A percentile compares a stretch with the other conserved stretches of the same genome.
phyloP scores from a whole-genome alignment of 2,888 invertebrate genomes.

The Brachyptera risi region DNA sequence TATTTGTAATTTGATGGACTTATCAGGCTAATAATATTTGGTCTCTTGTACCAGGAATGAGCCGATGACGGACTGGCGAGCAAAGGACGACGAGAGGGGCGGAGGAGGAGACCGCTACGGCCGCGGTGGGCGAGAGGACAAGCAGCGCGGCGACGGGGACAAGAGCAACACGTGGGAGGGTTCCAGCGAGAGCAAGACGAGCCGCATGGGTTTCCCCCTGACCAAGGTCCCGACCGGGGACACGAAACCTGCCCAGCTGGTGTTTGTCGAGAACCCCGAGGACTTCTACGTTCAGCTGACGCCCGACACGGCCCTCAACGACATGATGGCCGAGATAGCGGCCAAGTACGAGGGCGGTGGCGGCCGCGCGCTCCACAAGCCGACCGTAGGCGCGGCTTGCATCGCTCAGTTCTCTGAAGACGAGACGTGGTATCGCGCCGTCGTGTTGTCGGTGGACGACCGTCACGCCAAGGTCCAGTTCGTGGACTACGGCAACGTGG shows the following conservation, averaged over 20 bases:
- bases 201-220: conserved; percentile 32
- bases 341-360: conserved; percentile 38
- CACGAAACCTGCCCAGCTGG: conserved; percentile 39
- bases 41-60: too few relatives aligned
- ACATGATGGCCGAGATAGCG: conserved; percentile 40
- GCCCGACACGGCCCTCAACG: conserved; percentile 38
- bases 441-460: conserved; percentile 25
- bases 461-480: conserved; percentile 33
- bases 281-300: conserved; percentile 42
- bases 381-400: conserved; percentile 38
- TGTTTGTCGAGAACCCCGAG: conserved; percentile 37
- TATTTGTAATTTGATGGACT: too few relatives aligned
- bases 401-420: conserved; percentile 41
- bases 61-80: neutral
- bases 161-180: neutral
- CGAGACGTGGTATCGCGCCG: conserved; percentile 36
- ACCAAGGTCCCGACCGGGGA: conserved; percentile 37
- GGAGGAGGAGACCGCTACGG: too few relatives aligned
- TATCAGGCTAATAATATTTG: too few relatives aligned
- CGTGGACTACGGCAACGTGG: conserved; percentile 38
- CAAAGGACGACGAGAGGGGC: neutral
- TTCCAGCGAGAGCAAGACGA: neutral
- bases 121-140: neutral
- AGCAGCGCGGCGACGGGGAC: neutral
- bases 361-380: conserved; percentile 34